A percentile compares a stretch with the other conserved stretches of the same genome.
Conservation (phyloP, 2,113 vertebrate species). For the Quiscalus mexicanus region DNA sequence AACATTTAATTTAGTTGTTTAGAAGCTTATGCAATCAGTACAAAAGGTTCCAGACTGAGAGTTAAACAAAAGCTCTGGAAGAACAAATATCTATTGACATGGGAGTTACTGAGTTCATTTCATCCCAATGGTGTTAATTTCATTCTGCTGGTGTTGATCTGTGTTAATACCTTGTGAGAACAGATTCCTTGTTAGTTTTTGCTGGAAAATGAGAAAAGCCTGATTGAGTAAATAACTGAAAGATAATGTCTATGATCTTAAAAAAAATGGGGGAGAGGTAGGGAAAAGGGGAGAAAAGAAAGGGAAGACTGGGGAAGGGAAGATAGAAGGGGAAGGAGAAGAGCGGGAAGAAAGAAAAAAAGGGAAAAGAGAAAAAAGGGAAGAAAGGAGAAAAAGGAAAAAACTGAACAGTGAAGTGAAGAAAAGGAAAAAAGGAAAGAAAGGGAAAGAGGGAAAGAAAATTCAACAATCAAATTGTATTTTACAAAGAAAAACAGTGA, state of each 20-base stretch:
- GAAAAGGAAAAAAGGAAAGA: not conserved
- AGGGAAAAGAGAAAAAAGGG: too few species aligned
- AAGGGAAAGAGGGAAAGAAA: not conserved
- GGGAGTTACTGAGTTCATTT: not conserved
- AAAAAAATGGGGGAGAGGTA: not conserved
- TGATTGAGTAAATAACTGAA: not conserved
- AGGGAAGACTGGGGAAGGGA: not conserved
- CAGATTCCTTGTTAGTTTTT: not conserved
- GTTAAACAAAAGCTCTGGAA: constrained; percentile 20
- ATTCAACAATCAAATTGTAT: not conserved
- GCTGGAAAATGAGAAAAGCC: not conserved
- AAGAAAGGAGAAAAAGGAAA: not conserved
- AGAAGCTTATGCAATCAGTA: not conserved
- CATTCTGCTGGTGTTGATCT: not conserved
- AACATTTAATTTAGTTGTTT: constrained; percentile 28
- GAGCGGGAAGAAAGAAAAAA: too few species aligned
- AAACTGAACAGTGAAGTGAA: not conserved
- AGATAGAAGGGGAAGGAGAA: not conserved
- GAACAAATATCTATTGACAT: constrained; percentile 10
- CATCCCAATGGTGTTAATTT: not conserved
- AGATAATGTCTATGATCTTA: not conserved
- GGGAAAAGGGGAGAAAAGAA: too few species aligned
- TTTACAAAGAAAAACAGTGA: not conserved
- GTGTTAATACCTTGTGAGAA: constrained; percentile 10
- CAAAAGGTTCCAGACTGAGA: not conserved